phyloP scores from a whole-genome alignment of 2,113 vertebrate species.

The Bos indicus region DNA sequence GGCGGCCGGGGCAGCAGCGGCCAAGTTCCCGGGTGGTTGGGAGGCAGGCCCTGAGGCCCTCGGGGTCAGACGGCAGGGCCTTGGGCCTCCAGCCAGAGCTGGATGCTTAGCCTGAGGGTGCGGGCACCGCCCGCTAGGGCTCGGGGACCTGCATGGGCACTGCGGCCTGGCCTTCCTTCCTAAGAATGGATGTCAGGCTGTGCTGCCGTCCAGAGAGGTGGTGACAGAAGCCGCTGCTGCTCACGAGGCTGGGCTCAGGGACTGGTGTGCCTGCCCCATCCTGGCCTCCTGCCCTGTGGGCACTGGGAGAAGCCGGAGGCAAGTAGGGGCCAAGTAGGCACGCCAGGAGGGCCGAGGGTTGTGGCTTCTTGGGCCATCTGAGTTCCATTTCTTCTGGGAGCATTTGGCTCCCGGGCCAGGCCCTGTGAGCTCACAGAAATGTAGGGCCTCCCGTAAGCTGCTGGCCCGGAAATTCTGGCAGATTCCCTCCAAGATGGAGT shows the following conservation, averaged over 20 bases:
- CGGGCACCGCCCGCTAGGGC: background rate
- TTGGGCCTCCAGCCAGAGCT: background rate
- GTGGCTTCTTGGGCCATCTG: background rate
- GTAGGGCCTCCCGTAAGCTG: background rate
- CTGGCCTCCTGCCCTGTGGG: background rate
- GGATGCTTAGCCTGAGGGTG: background rate
- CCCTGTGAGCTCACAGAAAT: background rate
- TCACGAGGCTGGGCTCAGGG: rapidly evolving
- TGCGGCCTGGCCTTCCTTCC: background rate
- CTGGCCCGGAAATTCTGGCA: background rate
- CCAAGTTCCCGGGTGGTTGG: background rate
- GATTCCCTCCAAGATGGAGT: background rate
- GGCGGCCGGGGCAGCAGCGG: background rate
- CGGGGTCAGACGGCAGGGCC: background rate
- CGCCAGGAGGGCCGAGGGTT: background rate
- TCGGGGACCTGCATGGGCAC: too few relatives aligned
- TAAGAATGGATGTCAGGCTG: background rate
- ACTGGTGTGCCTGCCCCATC: background rate
- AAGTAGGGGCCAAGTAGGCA: background rate
- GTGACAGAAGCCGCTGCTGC: background rate
- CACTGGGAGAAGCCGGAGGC: background rate
- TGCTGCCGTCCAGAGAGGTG: background rate
- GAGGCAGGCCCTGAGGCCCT: background rate
- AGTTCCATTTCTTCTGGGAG: background rate
- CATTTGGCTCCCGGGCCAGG: background rate